Percentiles rank a stretch among this genome's conserved stretches.
Evolutionary conservation across 1,140 invertebrate genomes (phyloP).

Genomic region (Kradibia gibbosae): DNA sequence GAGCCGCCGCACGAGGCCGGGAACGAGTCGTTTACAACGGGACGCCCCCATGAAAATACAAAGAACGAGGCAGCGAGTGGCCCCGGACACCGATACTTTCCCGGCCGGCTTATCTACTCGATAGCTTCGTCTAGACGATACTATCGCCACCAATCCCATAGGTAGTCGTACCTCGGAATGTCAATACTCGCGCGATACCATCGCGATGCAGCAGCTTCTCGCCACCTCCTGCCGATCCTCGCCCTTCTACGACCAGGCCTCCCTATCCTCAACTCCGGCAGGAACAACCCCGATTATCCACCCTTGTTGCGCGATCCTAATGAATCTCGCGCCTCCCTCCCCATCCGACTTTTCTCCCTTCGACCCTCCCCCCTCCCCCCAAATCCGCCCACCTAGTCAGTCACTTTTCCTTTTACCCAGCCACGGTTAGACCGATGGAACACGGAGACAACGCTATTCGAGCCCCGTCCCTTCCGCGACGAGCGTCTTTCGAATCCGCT

Average conservation of each 20-base stretch:
- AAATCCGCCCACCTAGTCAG: too few relatives aligned
- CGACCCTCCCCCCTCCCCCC: too few relatives aligned
- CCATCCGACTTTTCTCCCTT: background rate
- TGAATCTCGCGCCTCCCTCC: too few relatives aligned
- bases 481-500: background rate
- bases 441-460: too few relatives aligned
- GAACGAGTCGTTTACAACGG: background rate
- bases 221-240: background rate
- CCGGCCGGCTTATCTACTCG: slow-evolving; percentile 27
- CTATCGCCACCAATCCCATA: slow-evolving; percentile 37
- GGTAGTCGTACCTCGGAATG: slow-evolving; percentile 42
- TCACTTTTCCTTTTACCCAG: too few relatives aligned
- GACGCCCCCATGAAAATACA: slow-evolving; percentile 11
- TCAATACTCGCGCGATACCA: slow-evolving; percentile 45
- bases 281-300: too few relatives aligned
- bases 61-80: background rate
- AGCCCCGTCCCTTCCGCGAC: background rate
- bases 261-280: too few relatives aligned
- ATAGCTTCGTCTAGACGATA: slow-evolving; percentile 51
- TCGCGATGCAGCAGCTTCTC: slow-evolving; percentile 23
- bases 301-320: background rate
- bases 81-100: slow-evolving; percentile 36
- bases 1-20: too few relatives aligned
- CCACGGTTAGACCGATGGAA: too few relatives aligned
- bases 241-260: too few relatives aligned